These are phyloP conservation scores for Caenorhabditis sp. DNA, from an alignment of 2,888 invertebrate species.

Conservation along the genomic window DNA sequence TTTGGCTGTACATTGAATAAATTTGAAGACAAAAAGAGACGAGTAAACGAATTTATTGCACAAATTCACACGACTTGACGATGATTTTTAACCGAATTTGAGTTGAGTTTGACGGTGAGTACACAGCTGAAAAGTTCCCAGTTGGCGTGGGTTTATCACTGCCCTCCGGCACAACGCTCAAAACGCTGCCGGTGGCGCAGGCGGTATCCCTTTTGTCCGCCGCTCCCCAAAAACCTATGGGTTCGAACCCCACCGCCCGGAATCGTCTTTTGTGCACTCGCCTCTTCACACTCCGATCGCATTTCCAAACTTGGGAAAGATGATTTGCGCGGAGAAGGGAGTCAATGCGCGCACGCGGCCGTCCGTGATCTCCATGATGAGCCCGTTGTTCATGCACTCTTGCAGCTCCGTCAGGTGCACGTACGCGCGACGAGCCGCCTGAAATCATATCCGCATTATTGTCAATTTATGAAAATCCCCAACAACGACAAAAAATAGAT, in stretches of 20 bases:
- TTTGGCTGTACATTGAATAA: too few species aligned
- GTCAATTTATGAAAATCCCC: not conserved
- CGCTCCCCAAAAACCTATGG: too few species aligned
- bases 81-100: too few species aligned
- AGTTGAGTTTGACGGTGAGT: too few species aligned
- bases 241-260: too few species aligned
- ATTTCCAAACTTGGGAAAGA: slow-evolving; percentile 54
- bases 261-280: too few species aligned
- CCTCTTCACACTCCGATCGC: not conserved
- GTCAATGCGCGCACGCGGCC: slow-evolving; percentile 57
- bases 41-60: not conserved
- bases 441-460: not conserved
- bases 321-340: slow-evolving; percentile 50
- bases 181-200: too few species aligned
- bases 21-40: not conserved
- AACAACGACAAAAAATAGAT: not conserved
- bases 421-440: slow-evolving; percentile 50
- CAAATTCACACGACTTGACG: not conserved
- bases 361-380: slow-evolving; percentile 48
- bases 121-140: too few species aligned
- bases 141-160: too few species aligned
- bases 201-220: too few species aligned
- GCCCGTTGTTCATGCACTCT: slow-evolving; percentile 50
- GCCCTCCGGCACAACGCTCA: too few species aligned
- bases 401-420: slow-evolving; percentile 40